These are phyloP conservation scores for Ashinkailepas kermadecensis DNA, from an alignment of 2,888 invertebrate species.

Conservation along the genomic window DNA sequence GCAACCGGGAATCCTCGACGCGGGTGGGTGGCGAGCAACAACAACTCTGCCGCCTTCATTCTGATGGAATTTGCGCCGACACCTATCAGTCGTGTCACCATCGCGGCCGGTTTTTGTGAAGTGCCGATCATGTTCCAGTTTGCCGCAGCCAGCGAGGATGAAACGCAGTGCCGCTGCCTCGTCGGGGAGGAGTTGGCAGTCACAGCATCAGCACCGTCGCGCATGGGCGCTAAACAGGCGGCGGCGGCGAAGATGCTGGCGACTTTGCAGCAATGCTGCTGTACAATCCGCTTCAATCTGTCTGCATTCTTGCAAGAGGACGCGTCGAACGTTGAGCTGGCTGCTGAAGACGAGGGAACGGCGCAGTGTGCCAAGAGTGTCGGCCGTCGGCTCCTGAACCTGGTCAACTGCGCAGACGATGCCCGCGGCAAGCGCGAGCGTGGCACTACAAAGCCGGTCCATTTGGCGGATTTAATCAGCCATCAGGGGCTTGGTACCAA, in stretches of 20 bases:
- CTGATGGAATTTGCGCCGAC: background rate
- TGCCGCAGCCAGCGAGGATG: background rate
- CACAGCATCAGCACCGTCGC: background rate
- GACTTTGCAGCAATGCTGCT: background rate
- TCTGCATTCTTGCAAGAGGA: constrained; percentile 8
- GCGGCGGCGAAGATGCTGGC: background rate
- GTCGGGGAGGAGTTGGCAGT: background rate
- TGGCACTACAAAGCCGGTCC: constrained; percentile 57
- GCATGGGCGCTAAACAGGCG: background rate
- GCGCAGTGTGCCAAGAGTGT: constrained; percentile 42
- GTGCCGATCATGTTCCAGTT: background rate
- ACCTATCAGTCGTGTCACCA: background rate
- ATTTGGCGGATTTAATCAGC: constrained; percentile 38
- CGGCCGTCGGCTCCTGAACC: constrained; percentile 53
- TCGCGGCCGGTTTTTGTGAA: background rate
- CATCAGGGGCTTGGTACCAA: constrained; percentile 31
- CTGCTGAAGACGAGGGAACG: background rate
- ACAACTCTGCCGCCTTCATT: constrained; percentile 1
- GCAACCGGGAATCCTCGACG: background rate
- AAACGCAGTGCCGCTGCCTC: background rate
- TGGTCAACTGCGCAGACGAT: constrained; percentile 67
- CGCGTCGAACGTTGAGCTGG: constrained; percentile 4
- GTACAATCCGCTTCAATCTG: constrained; percentile 25
- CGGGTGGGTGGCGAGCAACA: background rate
- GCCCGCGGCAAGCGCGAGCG: constrained; percentile 55